Conservation (phyloP, 92 coral and sea anemone species). For the Siderastrea radians region DNA sequence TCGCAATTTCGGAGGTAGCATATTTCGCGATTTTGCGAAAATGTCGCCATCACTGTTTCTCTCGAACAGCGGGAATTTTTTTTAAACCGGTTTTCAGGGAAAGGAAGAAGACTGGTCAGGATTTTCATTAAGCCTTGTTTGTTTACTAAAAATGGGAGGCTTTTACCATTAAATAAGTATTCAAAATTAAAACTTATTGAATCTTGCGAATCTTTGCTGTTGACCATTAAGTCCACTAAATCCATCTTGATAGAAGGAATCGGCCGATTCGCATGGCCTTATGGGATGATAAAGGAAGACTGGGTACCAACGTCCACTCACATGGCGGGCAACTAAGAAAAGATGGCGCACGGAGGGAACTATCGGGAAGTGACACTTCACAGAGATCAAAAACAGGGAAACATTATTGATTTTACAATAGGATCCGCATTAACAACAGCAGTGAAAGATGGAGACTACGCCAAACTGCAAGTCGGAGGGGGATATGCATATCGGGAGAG, state of each 20-base stretch:
- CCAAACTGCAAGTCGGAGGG: constrained; percentile 82
- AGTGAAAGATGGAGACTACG: constrained; percentile 83
- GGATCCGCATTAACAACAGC: constrained; percentile 77
- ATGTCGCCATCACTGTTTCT: too few species aligned
- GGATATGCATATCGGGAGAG: constrained; percentile 89
- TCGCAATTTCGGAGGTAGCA: too few species aligned
- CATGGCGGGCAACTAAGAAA: constrained; percentile 45
- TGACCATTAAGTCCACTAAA: too few species aligned
- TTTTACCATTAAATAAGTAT: too few species aligned
- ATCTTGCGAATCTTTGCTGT: not conserved
- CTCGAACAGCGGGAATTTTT: too few species aligned
- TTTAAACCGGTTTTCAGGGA: too few species aligned
- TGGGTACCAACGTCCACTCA: constrained; percentile 36
- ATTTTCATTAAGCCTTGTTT: too few species aligned
- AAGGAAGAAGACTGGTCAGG: too few species aligned
- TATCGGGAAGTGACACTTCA: constrained; percentile 85
- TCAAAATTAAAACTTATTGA: too few species aligned
- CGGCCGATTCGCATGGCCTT: not conserved
- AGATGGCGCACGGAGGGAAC: constrained; percentile 89
- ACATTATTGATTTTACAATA: constrained; percentile 74
- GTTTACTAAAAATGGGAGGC: too few species aligned
- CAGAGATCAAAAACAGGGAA: constrained; percentile 62
- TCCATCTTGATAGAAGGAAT: not conserved
- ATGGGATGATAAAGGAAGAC: not conserved
- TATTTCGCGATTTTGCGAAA: too few species aligned